phyloP scores from a whole-genome alignment of 64 coral and sea anemone species.

The Montipora sp. region DNA sequence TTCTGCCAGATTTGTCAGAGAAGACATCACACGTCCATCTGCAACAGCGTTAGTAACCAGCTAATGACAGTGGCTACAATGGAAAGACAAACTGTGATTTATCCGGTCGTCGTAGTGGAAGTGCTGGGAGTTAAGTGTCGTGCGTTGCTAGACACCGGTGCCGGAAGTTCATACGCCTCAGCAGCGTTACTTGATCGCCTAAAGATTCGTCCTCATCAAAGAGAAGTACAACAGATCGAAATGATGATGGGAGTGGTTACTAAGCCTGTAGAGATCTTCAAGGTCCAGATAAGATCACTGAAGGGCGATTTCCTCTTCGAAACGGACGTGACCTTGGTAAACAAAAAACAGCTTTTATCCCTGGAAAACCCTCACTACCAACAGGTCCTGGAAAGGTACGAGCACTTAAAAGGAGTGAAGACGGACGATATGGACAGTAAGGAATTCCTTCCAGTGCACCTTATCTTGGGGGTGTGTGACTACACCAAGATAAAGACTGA shows the following conservation, averaged over 20 bases:
- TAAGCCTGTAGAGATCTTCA: constrained; percentile 2
- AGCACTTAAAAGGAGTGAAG: constrained; percentile 24
- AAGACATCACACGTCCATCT: constrained; percentile 13
- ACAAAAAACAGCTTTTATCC: constrained; percentile 28
- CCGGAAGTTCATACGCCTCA: constrained; percentile 34
- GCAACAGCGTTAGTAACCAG: constrained; percentile 11
- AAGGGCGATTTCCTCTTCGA: constrained; percentile 14
- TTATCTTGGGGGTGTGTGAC: constrained; percentile 21
- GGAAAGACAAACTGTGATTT: background rate
- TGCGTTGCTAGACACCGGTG: constrained; percentile 32
- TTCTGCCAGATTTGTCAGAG: constrained; percentile 56
- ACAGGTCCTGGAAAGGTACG: constrained; percentile 7
- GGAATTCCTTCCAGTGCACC: constrained; percentile 18
- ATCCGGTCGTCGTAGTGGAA: constrained; percentile 29
- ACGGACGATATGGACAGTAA: background rate
- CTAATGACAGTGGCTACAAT: background rate
- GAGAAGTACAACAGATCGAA: constrained; percentile 10
- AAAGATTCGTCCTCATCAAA: constrained; percentile 1
- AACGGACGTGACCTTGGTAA: constrained; percentile 8
- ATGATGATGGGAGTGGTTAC: constrained; percentile 29
- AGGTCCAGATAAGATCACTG: constrained; percentile 10
- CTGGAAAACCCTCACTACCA: constrained; percentile 26
- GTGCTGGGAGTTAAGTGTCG: constrained; percentile 19
- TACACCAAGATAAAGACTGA: constrained; percentile 35
- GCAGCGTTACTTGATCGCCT: constrained; percentile 33